Evolutionary conservation across 2,797 vertebrate genomes (phyloP).

Genomic region (Hylomyscus alleni): DNA sequence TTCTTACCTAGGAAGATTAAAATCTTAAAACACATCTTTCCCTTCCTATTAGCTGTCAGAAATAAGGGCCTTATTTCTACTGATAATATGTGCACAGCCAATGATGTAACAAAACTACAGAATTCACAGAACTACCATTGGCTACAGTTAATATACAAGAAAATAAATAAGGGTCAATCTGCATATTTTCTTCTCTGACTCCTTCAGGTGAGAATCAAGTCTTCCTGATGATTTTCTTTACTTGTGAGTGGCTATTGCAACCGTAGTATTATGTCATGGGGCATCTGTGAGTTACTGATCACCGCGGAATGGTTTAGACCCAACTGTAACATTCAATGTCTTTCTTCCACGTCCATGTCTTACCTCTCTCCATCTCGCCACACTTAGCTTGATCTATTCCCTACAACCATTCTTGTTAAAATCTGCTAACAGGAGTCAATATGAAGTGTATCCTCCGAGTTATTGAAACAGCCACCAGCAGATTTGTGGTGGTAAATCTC

Average conservation of each 20-base stretch:
- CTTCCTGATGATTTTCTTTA: constrained; percentile 8
- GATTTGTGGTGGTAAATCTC: constrained; percentile 45
- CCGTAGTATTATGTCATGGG: neutral
- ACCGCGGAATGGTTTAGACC: neutral
- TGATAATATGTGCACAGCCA: neutral
- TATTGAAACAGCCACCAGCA: constrained; percentile 31
- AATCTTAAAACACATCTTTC: neutral
- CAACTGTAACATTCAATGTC: neutral
- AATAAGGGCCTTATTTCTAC: constrained; percentile 1
- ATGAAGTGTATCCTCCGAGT: constrained; percentile 22
- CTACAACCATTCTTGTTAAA: constrained; percentile 51
- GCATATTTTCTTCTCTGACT: neutral
- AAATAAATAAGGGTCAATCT: neutral
- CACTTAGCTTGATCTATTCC: constrained; percentile 5
- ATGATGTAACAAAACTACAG: neutral
- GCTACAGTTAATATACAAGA: neutral
- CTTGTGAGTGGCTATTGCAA: neutral
- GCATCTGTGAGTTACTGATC: neutral
- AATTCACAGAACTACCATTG: neutral
- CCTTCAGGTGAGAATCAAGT: neutral
- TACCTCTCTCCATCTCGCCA: neutral
- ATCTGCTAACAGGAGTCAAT: constrained; percentile 19
- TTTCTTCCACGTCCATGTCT: neutral
- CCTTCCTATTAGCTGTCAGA: neutral
- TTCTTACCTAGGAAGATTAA: neutral